Conservation (phyloP, 2,888 invertebrate species). For the Alviniconcha strummeri region DNA sequence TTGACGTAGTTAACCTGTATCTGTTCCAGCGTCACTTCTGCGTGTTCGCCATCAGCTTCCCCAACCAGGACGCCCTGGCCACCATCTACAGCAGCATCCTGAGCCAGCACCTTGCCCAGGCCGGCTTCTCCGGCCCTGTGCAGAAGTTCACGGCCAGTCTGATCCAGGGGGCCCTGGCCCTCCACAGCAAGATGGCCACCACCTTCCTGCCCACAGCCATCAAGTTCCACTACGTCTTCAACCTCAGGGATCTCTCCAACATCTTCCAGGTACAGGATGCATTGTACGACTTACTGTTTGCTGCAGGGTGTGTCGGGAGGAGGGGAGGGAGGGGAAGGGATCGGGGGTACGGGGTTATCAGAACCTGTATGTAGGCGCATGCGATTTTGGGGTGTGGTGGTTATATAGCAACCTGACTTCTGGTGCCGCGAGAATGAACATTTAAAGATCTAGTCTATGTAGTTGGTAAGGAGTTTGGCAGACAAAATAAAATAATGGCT, state of each 20-base stretch:
- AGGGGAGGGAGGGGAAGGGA: neutral
- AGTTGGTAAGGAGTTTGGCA: no score
- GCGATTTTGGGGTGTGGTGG: no score
- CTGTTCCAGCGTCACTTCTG: conserved; percentile 73
- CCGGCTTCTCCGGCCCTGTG: conserved; percentile 84
- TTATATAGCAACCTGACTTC: no score
- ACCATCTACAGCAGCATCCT: conserved; percentile 93
- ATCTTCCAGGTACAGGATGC: conserved; percentile 86
- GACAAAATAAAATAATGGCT: no score
- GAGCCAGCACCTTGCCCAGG: conserved; percentile 78
- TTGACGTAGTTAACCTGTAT: neutral
- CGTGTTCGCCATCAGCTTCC: conserved; percentile 82
- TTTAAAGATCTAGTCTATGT: no score
- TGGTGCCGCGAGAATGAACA: no score
- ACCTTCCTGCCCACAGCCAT: conserved; percentile 95
- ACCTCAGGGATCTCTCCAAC: conserved; percentile 94
- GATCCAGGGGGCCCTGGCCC: conserved; percentile 86
- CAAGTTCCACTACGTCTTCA: conserved; percentile 97
- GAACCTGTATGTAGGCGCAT: no score
- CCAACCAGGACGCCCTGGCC: conserved; percentile 86
- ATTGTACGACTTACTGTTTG: neutral
- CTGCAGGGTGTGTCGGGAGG: neutral
- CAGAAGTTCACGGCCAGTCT: conserved; percentile 83
- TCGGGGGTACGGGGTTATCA: neutral
- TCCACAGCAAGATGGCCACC: conserved; percentile 90